phyloP scores from a whole-genome alignment of 2,113 vertebrate species.

The Galeopterus variegatus region DNA sequence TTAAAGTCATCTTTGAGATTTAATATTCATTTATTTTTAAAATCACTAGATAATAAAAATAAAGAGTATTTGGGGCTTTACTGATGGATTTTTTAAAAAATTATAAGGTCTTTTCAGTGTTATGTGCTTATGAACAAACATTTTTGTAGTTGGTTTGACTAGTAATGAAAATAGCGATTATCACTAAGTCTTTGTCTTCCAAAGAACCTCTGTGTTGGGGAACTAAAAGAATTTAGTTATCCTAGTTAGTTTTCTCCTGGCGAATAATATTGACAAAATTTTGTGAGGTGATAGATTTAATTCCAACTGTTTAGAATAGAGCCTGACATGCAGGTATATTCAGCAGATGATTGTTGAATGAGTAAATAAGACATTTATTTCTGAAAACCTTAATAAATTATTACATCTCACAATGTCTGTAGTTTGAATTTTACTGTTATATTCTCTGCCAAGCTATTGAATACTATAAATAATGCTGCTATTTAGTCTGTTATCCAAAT shows the following conservation, averaged over 20 bases:
- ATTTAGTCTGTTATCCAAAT: constrained; percentile 21
- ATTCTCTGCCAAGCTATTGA: background rate
- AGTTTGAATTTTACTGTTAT: constrained; percentile 65
- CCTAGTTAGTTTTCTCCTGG: constrained; percentile 35
- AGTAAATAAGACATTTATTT: constrained; percentile 57
- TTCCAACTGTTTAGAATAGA: constrained; percentile 18
- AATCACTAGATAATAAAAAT: constrained; percentile 14
- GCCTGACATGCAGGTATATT: background rate
- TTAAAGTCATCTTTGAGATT: constrained; percentile 59
- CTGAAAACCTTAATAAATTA: constrained; percentile 40
- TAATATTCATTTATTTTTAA: constrained; percentile 43
- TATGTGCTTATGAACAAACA: constrained; percentile 16
- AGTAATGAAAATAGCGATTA: constrained; percentile 10
- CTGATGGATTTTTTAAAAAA: background rate
- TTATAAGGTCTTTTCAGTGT: constrained; percentile 45
- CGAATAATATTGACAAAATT: constrained; percentile 19
- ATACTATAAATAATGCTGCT: background rate
- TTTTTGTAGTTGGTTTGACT: constrained; percentile 31
- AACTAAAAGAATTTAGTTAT: constrained; percentile 32
- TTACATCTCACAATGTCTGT: background rate
- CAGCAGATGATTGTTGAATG: constrained; percentile 10
- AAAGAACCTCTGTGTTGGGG: background rate
- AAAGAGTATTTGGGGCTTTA: background rate
- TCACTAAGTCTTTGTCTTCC: constrained; percentile 50
- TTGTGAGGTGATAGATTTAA: constrained; percentile 30